A percentile compares a stretch with the other conserved stretches of the same genome.
Conservation (phyloP, 2,797 vertebrate genomes). For the Sebastes matsubarae region DNA sequence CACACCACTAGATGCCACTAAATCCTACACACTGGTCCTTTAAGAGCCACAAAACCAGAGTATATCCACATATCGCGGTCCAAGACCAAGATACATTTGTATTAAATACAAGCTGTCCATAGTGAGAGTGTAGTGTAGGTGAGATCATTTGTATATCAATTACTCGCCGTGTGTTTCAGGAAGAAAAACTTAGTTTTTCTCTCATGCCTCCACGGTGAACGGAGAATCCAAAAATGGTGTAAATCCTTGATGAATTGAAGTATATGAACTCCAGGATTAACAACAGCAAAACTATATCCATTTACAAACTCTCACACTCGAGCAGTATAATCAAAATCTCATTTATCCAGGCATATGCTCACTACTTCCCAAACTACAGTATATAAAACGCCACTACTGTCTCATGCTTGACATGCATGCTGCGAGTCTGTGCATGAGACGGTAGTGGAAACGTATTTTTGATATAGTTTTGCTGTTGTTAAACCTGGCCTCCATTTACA, state of each 20-base stretch:
- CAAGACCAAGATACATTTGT: not conserved
- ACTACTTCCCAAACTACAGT: too few relatives aligned
- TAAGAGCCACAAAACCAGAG: not conserved
- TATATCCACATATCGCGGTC: not conserved
- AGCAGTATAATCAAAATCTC: too few relatives aligned
- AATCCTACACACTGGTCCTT: too few relatives aligned
- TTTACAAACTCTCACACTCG: too few relatives aligned
- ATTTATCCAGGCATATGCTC: too few relatives aligned
- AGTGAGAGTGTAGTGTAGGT: not conserved
- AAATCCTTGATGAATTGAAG: too few relatives aligned
- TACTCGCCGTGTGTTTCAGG: not conserved
- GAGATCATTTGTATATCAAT: not conserved
- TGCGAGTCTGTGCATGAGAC: too few relatives aligned
- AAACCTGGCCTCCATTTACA: not conserved
- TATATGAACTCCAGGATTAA: too few relatives aligned
- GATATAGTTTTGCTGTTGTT: not conserved
- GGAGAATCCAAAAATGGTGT: not conserved
- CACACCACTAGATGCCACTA: too few relatives aligned
- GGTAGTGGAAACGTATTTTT: not conserved
- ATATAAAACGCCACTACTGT: too few relatives aligned
- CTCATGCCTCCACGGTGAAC: not conserved
- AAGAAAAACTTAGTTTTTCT: not conserved
- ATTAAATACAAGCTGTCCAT: not conserved
- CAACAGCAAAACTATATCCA: too few relatives aligned
- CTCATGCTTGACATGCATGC: too few relatives aligned